Base-by-base conservation (phyloP, 2,888 invertebrate species). In the Drosophila mercatorum region DNA sequence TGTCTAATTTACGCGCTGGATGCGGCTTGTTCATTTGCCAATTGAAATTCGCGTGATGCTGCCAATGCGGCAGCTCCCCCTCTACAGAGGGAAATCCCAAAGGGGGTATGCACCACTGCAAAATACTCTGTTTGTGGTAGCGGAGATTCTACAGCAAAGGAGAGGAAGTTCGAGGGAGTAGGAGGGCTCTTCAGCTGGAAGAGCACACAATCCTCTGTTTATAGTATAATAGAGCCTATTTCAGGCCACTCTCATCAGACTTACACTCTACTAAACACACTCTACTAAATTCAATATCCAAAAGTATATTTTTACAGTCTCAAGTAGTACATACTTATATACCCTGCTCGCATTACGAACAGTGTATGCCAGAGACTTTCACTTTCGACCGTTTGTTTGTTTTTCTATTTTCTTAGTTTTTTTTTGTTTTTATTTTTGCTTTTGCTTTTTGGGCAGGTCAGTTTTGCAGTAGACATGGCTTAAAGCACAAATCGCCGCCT, bases 381-480 rank as follows among this genome's bases (percentile, higher is more conserved):
- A 83, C 84, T 84, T 87, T 84, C 74, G 72, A 68, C 82, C 70
- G 67, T 63, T 43, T 70, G 64, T 10, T 55, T 59, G 28, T 38
- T 28, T 55, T 31, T 55, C 28, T 55, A 40, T 28, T 55, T 53
- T 53, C 40, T 51, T 17, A 22, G 51, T 36, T 36, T 22, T 22
- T 22, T 22, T 22, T 22, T 22, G 2, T 22, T 22, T n/a, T 31
- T n/a, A 8, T 28, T 14, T 12, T 26, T 46, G 8, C 22, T 22
- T 22, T 43, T 44, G 10, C 5, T 40, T 44, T 78, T 82, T 81
- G 84, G 87, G 87, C 84, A 84, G 84, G 87, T 84, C 84, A 87
- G 84, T 84, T 83, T 72, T 72, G 65, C 60, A 66, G 62, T 12
- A 43, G 55, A 70, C 46, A 43, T 56, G 66, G 61, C 65, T 78